Evolutionary conservation across 2,797 vertebrate genomes (phyloP).

Genomic region (Pseudocheirus occidentalis): DNA sequence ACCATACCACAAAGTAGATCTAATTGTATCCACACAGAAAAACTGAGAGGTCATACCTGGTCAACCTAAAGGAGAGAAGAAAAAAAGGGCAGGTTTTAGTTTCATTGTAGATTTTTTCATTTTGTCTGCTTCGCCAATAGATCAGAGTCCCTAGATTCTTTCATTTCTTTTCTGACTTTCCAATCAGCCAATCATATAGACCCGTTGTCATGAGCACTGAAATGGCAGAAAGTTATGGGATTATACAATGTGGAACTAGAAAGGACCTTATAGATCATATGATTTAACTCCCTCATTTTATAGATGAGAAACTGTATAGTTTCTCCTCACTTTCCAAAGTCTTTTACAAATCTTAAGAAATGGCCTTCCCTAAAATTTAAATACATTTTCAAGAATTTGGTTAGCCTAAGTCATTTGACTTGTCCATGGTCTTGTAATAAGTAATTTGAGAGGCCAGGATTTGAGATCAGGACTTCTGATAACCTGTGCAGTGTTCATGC

Average conservation of each 20-base stretch:
- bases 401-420: neutral
- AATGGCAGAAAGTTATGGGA: neutral
- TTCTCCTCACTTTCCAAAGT: neutral
- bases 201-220: neutral
- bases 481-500: neutral
- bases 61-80: neutral
- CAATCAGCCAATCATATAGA: neutral
- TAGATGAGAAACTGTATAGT: neutral
- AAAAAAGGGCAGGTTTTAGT: neutral
- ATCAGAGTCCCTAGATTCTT: neutral
- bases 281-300: neutral
- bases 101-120: neutral
- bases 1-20: neutral
- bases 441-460: neutral
- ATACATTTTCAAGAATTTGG: neutral
- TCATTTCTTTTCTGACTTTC: neutral
- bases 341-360: neutral
- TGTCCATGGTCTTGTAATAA: neutral
- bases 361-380: neutral
- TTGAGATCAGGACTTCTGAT: neutral
- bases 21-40: neutral
- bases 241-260: neutral
- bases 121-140: neutral
- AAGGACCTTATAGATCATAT: neutral
- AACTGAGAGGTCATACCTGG: neutral